Evolutionary conservation across 2,888 invertebrate genomes (phyloP).

Genomic region (Campoplex capitator): DNA sequence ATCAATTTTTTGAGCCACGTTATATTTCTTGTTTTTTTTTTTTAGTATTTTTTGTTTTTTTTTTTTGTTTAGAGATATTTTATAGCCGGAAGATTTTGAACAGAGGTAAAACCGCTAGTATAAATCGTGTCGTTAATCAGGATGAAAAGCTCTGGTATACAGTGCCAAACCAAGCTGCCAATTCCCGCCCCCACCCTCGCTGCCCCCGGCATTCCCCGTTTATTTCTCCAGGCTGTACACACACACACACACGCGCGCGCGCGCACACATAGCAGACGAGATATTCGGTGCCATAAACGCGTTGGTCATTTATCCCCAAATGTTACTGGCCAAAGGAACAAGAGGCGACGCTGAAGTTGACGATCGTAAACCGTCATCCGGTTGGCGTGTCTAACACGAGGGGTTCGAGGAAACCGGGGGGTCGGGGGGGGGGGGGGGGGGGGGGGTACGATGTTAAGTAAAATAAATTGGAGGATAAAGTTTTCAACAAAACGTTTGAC

Average conservation of each 20-base stretch:
- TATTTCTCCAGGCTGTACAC: background rate
- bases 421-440: background rate
- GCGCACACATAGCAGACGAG: background rate
- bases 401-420: background rate
- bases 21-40: background rate
- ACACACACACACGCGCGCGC: background rate
- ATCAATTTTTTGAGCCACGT: constrained; percentile 2
- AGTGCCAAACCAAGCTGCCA: constrained; percentile 55
- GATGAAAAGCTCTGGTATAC: constrained; percentile 17
- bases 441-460: constrained; percentile 70
- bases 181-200: background rate
- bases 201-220: background rate
- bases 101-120: constrained; percentile 39
- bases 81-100: background rate
- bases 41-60: too few species aligned
- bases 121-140: constrained; percentile 59
- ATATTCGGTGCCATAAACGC: constrained; percentile 46
- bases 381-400: constrained; percentile 60
- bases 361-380: constrained; percentile 66
- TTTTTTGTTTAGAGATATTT: background rate
- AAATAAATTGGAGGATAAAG: constrained; percentile 80
- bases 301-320: constrained; percentile 60
- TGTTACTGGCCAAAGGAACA: constrained; percentile 22
- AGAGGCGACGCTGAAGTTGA: constrained; percentile 43
- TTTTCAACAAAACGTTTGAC: constrained; percentile 75